These are phyloP conservation scores for Agapostemon virescens DNA, from an alignment of 2,888 invertebrate species.

Conservation along the genomic window DNA sequence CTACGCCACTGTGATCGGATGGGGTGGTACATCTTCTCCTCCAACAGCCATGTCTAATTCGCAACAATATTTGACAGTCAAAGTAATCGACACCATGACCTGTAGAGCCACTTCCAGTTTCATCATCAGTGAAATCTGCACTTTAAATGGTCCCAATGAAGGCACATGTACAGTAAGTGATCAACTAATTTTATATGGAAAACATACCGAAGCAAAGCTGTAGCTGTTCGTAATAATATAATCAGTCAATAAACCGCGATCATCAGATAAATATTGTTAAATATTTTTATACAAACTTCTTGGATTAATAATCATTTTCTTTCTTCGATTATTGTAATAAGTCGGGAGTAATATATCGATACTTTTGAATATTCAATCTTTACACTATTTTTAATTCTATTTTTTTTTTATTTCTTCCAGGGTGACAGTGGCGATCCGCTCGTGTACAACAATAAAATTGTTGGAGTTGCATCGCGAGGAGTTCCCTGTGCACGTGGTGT, in stretches of 20 bases:
- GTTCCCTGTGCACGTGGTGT: not conserved
- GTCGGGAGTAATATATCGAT: too few species aligned
- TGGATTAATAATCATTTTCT: too few species aligned
- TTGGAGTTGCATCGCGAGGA: not conserved
- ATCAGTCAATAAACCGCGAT: too few species aligned
- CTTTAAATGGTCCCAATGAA: not conserved
- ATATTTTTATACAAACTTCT: too few species aligned
- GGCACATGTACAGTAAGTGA: not conserved
- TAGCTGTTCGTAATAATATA: too few species aligned
- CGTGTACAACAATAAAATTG: not conserved
- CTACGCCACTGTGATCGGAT: not conserved
- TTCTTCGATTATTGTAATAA: too few species aligned
- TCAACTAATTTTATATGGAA: not conserved
- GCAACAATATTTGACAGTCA: not conserved
- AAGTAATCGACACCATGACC: not conserved
- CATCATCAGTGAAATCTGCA: not conserved
- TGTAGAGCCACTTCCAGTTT: not conserved
- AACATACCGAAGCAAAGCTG: not conserved
- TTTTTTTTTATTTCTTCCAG: not conserved
- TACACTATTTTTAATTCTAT: not conserved
- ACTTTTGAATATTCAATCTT: not conserved
- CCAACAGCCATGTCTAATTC: not conserved
- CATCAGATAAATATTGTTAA: too few species aligned
- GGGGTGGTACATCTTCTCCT: not conserved
- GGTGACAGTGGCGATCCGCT: slow-evolving; percentile 5